A percentile compares a stretch with the other conserved stretches of the same genome.
These are phyloP conservation scores for Coptodon bakossiorum DNA, from an alignment of 2,113 vertebrate genomes.

Conservation along the genomic window DNA sequence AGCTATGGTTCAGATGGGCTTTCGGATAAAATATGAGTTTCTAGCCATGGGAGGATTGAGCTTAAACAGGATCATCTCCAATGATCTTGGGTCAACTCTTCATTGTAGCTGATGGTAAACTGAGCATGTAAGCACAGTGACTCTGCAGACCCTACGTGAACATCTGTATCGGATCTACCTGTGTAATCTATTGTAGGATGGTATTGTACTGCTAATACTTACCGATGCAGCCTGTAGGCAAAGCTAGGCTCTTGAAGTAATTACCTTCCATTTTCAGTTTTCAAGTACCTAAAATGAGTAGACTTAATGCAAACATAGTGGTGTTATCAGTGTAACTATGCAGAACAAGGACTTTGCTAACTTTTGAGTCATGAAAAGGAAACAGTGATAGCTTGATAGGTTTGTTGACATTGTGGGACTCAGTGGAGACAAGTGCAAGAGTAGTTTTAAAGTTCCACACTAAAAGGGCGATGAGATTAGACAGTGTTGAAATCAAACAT, in stretches of 20 bases:
- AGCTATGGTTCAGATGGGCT: not conserved
- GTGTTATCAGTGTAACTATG: not conserved
- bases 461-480: constrained; percentile 12
- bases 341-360: not conserved
- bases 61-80: not conserved
- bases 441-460: not conserved
- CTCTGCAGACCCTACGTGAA: not conserved
- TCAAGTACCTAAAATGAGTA: not conserved
- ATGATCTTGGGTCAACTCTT: not conserved
- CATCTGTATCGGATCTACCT: not conserved
- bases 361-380: not conserved
- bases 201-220: not conserved
- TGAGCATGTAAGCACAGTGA: not conserved
- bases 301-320: not conserved
- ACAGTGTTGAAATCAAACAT: not conserved
- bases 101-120: not conserved
- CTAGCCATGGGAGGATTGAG: not conserved
- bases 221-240: not conserved
- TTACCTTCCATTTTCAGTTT: not conserved
- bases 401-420: not conserved
- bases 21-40: not conserved
- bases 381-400: not conserved
- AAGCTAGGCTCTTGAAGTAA: not conserved
- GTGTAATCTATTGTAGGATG: not conserved
- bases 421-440: not conserved